Evolutionary conservation across 2,113 vertebrate species (phyloP).

Genomic region (Catharus minimus): DNA sequence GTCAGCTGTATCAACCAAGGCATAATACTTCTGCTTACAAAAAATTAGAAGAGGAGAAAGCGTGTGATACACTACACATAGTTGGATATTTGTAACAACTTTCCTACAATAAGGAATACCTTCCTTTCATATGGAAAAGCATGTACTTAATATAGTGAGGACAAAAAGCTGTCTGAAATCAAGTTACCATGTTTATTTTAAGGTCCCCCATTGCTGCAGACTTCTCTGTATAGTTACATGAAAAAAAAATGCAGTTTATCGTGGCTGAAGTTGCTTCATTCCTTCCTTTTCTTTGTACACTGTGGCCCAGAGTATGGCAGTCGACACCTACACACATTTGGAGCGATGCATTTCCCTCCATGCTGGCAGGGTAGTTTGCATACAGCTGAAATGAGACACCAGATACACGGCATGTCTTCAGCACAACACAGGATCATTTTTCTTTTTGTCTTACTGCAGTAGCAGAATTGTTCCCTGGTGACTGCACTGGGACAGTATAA

Average conservation of each 20-base stretch:
- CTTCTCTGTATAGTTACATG: background rate
- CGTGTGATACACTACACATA: background rate
- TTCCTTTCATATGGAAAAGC: background rate
- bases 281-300: slow-evolving; percentile 79
- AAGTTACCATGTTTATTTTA: background rate
- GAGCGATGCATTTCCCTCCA: slow-evolving; percentile 85
- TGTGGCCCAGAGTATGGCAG: slow-evolving; percentile 72
- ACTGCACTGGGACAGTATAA: background rate
- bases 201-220: background rate
- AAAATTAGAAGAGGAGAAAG: background rate
- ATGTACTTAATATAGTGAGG: background rate
- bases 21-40: background rate
- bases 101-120: background rate
- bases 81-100: background rate
- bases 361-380: slow-evolving; percentile 80
- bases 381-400: slow-evolving; percentile 72
- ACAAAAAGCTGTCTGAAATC: background rate
- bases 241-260: background rate
- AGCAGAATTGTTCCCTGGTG: slow-evolving; percentile 23
- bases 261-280: slow-evolving; percentile 25
- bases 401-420: background rate
- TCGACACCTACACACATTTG: slow-evolving; percentile 81
- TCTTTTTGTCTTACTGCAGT: background rate
- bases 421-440: background rate
- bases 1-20: background rate